These are phyloP conservation scores for Vicugna pacos DNA, from an alignment of 2,113 vertebrate genomes.

Conservation along the genomic window DNA sequence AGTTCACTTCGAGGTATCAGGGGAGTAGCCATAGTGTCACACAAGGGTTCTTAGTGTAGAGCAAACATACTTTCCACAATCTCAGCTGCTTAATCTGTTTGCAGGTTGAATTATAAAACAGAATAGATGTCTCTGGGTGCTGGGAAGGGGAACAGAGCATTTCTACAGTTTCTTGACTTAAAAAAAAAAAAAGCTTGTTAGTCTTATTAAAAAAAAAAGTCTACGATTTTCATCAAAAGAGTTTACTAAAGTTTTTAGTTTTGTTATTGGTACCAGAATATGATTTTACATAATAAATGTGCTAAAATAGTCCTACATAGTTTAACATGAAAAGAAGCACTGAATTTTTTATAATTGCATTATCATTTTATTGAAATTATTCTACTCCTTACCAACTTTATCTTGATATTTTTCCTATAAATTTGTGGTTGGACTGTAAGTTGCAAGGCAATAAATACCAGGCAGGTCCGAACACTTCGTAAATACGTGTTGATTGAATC, in stretches of 20 bases:
- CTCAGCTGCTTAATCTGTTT: slow-evolving; percentile 93
- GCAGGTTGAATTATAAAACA: slow-evolving; percentile 93
- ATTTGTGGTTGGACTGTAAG: slow-evolving; percentile 38
- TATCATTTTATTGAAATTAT: slow-evolving; percentile 69
- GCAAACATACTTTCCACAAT: slow-evolving; percentile 92
- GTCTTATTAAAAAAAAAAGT: slow-evolving; percentile 77
- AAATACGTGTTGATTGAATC: slow-evolving; percentile 49
- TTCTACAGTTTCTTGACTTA: slow-evolving; percentile 87
- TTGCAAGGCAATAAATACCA: background rate
- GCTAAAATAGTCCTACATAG: slow-evolving; percentile 82
- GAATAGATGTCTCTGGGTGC: slow-evolving; percentile 87
- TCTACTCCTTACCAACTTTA: slow-evolving; percentile 75
- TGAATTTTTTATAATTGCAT: slow-evolving; percentile 68
- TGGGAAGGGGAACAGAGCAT: slow-evolving; percentile 87
- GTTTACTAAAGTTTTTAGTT: slow-evolving; percentile 84
- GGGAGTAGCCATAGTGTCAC: slow-evolving; percentile 89
- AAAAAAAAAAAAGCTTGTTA: slow-evolving; percentile 62
- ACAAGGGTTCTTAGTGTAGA: slow-evolving; percentile 90
- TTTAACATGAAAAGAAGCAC: slow-evolving; percentile 67
- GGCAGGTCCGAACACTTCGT: background rate
- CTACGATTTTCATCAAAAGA: slow-evolving; percentile 84
- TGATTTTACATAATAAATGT: slow-evolving; percentile 82
- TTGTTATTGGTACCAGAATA: slow-evolving; percentile 77
- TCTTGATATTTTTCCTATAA: slow-evolving; percentile 55
- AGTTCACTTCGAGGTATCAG: slow-evolving; percentile 87